Evolutionary conservation across 2,888 invertebrate genomes (phyloP), one percentile per base, ranked within the genome.

Genomic region (Drosophila nr. perissopoda): DNA sequence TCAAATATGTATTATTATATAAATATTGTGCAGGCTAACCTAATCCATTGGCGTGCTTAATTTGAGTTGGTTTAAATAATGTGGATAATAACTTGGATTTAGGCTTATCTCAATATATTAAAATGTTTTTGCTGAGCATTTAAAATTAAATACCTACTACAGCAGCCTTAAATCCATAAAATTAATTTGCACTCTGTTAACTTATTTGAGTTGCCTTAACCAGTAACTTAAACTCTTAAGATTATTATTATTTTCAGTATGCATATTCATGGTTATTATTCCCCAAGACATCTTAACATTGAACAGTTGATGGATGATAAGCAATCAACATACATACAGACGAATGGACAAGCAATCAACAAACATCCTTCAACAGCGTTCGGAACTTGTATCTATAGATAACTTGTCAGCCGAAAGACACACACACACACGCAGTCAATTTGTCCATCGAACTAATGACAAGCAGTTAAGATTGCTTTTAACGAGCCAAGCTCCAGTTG

Each of bases 381-480:
- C 42, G 48, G 38, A 49, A 75, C 75, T 40, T 62, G 56, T 61
- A 53, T 57, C 52, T 36, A 53, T 29, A 66, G 11, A 34, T 66
- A 54, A 49, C 27, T 48, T 57, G 48, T 40, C 38, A 54, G 53
- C 18, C 38, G 7, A 27, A 5, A 18, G 25, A 18, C 2, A 27
- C 18, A 4, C 27, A 36, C 27, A n/a, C 56, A 56, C 52, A 18
- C 29, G 2, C n/a, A 60, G 64, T 38, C 79, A 62, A 63, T 70
- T 75, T 66, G 56, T n/a, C 56, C 33, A 73, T 68, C 57, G 38
- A 63, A 70, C 53, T 82, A 76, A 81, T 82, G 70, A 49, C 54
- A 34, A 25, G 62, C 36, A 68, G 69, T 79, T 77, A 65, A 52
- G 62, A 51, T 11, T 13, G 42, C 68, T 64, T 69, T 69, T 67